phyloP scores from a whole-genome alignment of 35 echinoderm and acorn worm genomes.

The Apostichopus japonicus region DNA sequence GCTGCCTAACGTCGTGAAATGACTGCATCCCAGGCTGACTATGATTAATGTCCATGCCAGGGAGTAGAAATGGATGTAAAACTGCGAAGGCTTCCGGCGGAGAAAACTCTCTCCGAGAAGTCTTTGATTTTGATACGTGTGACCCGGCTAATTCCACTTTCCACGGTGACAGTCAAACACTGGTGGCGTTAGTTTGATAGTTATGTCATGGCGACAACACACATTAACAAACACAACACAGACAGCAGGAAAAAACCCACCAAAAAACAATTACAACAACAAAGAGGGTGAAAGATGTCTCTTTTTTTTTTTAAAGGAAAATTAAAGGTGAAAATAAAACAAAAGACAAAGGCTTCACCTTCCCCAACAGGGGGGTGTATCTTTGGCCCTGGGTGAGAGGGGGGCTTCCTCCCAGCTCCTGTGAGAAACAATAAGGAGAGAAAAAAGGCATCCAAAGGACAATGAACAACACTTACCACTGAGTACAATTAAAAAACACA shows the following conservation, averaged over 20 bases:
- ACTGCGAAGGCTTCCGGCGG: neutral
- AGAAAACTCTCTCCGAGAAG: neutral
- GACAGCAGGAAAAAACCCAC: neutral
- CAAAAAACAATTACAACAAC: neutral
- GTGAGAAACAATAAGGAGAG: conserved; percentile 60
- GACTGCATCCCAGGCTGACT: no score
- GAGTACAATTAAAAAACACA: neutral
- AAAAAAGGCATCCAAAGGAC: conserved; percentile 48
- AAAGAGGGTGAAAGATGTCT: conserved; percentile 3
- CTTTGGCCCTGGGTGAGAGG: conserved; percentile 85
- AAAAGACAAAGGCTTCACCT: conserved; percentile 72
- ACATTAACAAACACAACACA: neutral
- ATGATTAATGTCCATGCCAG: neutral
- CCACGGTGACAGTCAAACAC: neutral
- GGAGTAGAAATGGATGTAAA: neutral
- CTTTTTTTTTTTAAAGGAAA: neutral
- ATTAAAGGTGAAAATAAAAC: conserved; percentile 18
- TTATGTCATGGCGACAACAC: neutral
- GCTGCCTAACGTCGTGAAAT: no score
- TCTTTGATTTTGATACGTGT: neutral
- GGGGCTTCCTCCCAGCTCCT: conserved; percentile 74
- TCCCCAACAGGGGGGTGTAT: conserved; percentile 80
- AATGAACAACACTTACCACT: conserved; percentile 37
- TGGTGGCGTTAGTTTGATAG: conserved; percentile 15
- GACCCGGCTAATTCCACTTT: neutral